Conservation (phyloP, 2,113 vertebrate genomes). For the Zapornia atra region DNA sequence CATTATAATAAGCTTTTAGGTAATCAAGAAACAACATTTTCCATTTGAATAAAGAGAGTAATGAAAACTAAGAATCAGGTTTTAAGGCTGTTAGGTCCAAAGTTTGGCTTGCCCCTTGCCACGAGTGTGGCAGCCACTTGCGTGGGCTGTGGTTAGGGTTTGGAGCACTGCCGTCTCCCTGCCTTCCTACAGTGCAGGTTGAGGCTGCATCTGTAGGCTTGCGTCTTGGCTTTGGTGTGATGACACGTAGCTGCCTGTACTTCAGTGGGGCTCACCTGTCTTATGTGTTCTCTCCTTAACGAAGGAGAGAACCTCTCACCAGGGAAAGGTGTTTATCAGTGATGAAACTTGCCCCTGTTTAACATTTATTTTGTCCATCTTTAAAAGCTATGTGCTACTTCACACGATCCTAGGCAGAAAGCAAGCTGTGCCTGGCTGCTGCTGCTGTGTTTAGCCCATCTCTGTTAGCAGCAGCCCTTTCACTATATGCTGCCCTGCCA, state of each 20-base stretch:
- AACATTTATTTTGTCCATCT: neutral
- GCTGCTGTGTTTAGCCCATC: rapidly evolving
- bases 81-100: neutral
- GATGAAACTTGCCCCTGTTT: no score
- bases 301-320: neutral
- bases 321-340: neutral
- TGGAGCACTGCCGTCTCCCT: rapidly evolving
- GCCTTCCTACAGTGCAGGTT: neutral
- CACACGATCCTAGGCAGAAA: no score
- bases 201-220: no score
- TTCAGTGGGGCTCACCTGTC: neutral
- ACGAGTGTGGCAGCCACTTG: no score
- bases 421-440: rapidly evolving
- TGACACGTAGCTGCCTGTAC: neutral
- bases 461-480: neutral
- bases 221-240: neutral
- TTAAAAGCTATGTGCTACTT: neutral
- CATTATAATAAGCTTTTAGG: neutral
- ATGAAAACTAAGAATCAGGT: neutral
- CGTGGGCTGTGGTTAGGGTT: no score
- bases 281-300: neutral
- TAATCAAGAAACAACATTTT: neutral
- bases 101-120: no score
- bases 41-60: neutral
- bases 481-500: no score